Evolutionary conservation across 2,888 invertebrate genomes (phyloP).

Genomic region (Tiliacea aurago): DNA sequence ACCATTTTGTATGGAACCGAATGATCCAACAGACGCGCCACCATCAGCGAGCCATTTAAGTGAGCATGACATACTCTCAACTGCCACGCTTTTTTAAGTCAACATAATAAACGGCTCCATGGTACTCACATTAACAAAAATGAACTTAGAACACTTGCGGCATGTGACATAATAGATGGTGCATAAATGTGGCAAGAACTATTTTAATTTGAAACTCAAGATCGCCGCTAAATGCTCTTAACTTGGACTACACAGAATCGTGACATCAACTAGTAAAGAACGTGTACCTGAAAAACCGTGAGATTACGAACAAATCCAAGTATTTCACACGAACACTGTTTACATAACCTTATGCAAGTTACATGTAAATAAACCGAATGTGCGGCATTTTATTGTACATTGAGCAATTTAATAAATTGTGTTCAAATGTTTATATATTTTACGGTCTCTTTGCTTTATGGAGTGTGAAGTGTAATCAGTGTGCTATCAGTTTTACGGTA

Average conservation of each 20-base stretch:
- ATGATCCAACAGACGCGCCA: too few relatives aligned
- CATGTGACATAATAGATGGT: neutral
- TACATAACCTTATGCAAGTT: slow-evolving; percentile 64
- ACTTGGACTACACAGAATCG: slow-evolving; percentile 39
- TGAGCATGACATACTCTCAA: too few relatives aligned
- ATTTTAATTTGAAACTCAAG: neutral
- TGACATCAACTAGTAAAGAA: slow-evolving; percentile 58
- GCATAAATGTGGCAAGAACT: neutral
- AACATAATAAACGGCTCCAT: too few relatives aligned
- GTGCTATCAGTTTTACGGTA: slow-evolving; percentile 15
- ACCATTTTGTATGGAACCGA: too few relatives aligned
- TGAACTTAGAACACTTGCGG: too few relatives aligned
- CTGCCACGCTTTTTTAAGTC: too few relatives aligned
- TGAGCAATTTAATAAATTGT: slow-evolving; percentile 40
- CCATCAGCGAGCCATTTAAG: too few relatives aligned
- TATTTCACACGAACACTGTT: slow-evolving; percentile 59
- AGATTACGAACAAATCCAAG: slow-evolving; percentile 58
- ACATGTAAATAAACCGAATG: slow-evolving; percentile 46
- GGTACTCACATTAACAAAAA: too few relatives aligned
- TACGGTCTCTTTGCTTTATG: slow-evolving; percentile 38
- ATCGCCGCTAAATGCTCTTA: slow-evolving; percentile 6
- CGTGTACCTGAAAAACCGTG: slow-evolving; percentile 63
- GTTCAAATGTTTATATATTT: slow-evolving; percentile 47
- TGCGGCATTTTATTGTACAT: slow-evolving; percentile 18
- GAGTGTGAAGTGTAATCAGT: slow-evolving; percentile 14